Conservation (phyloP, 2,113 vertebrate species). For the Phylloscopus trochilus region DNA sequence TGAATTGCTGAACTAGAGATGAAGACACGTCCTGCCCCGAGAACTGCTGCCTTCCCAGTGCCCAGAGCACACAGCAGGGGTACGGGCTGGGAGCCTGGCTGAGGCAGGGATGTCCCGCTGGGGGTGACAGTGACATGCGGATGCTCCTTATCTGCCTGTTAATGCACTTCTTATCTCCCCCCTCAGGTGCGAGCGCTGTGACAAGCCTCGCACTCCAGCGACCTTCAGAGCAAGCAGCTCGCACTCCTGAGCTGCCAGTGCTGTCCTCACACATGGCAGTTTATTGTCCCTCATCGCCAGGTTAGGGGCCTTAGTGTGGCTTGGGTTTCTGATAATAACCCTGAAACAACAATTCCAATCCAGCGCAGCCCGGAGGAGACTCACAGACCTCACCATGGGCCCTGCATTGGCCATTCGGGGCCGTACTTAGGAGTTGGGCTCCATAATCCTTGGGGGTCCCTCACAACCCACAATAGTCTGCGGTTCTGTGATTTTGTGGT, state of each 20-base stretch:
- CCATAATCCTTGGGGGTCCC: background rate
- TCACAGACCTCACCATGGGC: background rate
- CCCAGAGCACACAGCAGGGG: background rate
- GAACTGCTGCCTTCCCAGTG: background rate
- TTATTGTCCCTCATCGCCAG: background rate
- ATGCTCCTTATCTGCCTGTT: background rate
- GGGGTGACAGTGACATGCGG: background rate
- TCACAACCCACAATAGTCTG: background rate
- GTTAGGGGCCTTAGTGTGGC: background rate
- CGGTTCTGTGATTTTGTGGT: background rate
- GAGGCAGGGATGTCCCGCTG: background rate
- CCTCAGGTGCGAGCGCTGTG: background rate
- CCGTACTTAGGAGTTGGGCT: rapidly evolving
- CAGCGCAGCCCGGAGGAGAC: background rate
- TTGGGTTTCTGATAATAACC: background rate
- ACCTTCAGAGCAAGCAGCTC: background rate
- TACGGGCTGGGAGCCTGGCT: background rate
- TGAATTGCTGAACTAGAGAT: background rate
- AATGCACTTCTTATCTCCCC: conserved; percentile 49
- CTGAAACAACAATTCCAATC: background rate
- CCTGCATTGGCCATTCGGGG: background rate
- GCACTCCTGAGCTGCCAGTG: background rate
- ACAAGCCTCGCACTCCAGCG: background rate
- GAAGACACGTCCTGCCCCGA: background rate
- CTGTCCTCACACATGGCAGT: background rate